phyloP scores from a whole-genome alignment of 64 coral and sea anemone genomes.

The Orbicella faveolata region DNA sequence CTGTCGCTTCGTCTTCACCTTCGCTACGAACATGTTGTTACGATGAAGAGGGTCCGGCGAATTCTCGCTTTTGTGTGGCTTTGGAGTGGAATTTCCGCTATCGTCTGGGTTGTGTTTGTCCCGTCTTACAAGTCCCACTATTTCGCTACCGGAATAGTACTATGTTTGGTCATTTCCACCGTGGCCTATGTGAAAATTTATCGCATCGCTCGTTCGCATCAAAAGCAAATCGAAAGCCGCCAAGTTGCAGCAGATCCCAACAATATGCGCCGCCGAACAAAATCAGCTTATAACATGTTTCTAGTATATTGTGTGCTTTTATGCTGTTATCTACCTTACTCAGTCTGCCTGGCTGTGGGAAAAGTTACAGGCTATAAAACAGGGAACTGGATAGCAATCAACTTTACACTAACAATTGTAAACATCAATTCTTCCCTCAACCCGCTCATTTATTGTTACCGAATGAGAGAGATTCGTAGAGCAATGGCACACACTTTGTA shows the following conservation, averaged over 20 bases:
- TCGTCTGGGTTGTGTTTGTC: constrained; percentile 20
- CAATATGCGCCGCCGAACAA: neutral
- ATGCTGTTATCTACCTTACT: constrained; percentile 25
- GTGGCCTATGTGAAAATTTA: constrained; percentile 51
- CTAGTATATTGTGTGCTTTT: constrained; percentile 15
- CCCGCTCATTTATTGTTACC: constrained; percentile 60
- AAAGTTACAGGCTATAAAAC: neutral
- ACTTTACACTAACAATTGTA: constrained; percentile 16
- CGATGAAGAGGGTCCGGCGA: constrained; percentile 3
- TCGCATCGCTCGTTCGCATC: constrained; percentile 36
- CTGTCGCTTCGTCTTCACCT: constrained; percentile 52
- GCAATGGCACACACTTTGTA: constrained; percentile 16
- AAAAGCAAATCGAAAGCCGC: constrained; percentile 25
- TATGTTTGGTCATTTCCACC: constrained; percentile 37
- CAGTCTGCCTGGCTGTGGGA: neutral
- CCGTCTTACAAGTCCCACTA: constrained; percentile 10
- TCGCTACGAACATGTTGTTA: constrained; percentile 41
- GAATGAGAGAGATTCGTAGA: constrained; percentile 51
- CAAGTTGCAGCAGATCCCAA: neutral
- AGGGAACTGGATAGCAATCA: constrained; percentile 20
- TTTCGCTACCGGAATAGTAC: constrained; percentile 11
- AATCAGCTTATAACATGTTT: constrained; percentile 21
- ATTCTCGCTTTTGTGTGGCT: constrained; percentile 52
- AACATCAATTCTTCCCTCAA: constrained; percentile 62
- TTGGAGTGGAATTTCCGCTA: constrained; percentile 18